phyloP scores from a whole-genome alignment of 2,113 vertebrate genomes.

The Seriola aureovittata region DNA sequence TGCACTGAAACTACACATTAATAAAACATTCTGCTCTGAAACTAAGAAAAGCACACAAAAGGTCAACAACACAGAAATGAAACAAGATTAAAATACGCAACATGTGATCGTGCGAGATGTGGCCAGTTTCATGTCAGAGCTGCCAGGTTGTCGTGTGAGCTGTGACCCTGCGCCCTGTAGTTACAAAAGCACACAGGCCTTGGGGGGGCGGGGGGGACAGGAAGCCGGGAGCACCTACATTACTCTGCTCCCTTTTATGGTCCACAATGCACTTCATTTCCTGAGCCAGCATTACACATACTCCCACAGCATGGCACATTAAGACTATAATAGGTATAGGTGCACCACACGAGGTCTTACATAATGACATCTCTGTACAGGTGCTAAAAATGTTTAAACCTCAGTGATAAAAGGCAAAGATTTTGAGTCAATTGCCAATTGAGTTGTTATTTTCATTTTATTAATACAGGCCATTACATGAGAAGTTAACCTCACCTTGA shows the following conservation, averaged over 20 bases:
- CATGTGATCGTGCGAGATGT: background rate
- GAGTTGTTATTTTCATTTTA: conserved; percentile 1
- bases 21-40: background rate
- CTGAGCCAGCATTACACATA: conserved; percentile 51
- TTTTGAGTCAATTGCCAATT: background rate
- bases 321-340: conserved; percentile 47
- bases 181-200: conserved; percentile 58
- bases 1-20: background rate
- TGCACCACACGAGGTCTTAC: conserved; percentile 30
- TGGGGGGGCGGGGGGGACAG: conserved; percentile 36
- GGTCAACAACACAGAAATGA: background rate
- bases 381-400: background rate
- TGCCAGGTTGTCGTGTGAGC: conserved; percentile 17
- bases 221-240: conserved; percentile 69
- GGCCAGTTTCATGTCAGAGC: background rate
- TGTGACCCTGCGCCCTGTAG: conserved; percentile 47
- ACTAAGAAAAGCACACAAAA: too few relatives aligned
- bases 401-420: background rate
- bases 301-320: conserved; percentile 50
- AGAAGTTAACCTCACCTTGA: background rate
- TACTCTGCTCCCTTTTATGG: conserved; percentile 71
- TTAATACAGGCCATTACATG: background rate
- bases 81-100: background rate
- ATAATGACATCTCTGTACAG: conserved; percentile 35
- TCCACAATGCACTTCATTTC: conserved; percentile 80